Evolutionary conservation across 2,113 vertebrate species (phyloP), one percentile per base, ranked within the genome.

Genomic region (Coryphaenoides rupestris): DNA sequence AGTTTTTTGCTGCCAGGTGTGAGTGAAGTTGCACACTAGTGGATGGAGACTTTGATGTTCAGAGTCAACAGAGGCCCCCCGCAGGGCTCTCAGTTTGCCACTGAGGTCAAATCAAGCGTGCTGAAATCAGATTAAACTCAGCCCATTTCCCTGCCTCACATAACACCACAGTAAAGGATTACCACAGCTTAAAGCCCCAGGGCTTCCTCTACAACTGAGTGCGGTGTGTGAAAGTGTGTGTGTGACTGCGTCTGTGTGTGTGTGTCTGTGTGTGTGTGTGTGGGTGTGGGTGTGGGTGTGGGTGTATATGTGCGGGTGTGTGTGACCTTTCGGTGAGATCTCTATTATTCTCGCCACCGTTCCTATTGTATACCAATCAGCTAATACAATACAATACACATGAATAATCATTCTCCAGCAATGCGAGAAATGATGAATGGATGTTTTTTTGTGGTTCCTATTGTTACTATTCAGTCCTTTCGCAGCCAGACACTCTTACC

Each of bases 81-180:
- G 65, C 71, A 73, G 66, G 63, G 68, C 53, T 22, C 52, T 16
- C 72, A 26, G 65, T 47, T 2, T 72, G 66, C 57, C 75, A 63
- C 68, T 60, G 50, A 53, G 71, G 78, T 84, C 79, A 88, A 83
- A 87, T 85, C 81, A 81, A 57, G 65, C 64, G 21, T 77, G 74
- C 58, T 17, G 65, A 80, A 83, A 89, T 83, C 65, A 69, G 49
- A 87, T 86, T 87, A 78, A 82, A 77, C 19, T 10, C 76, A 74
- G 52, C 60, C 72, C 78, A 85, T 89, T 90, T 89, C 86, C 80
- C 78, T 70, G 64, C 74, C 69, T 77, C 74, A 74, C 68, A 58
- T 70, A 75, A 72, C 74, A 73, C 66, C 71, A 68, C 69, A 62
- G 74, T 45, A 50, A 73, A 73, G 64, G 68, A 58, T 60, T 55